Conservation (phyloP, 2,797 vertebrate species). For the Dromococcyx pavoninus region DNA sequence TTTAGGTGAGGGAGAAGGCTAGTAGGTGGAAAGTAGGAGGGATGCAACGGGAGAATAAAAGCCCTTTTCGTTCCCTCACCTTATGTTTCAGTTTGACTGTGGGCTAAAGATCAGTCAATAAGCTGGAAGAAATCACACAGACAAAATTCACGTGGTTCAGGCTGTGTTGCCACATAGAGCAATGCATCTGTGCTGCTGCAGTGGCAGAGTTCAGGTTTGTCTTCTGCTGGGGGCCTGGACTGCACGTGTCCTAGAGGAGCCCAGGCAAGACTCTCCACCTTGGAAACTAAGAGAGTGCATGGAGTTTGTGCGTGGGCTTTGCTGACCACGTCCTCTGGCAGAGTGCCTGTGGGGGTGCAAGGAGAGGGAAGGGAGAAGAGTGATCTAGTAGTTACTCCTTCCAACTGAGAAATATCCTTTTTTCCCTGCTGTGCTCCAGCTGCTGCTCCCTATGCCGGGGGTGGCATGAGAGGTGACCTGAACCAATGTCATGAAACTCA, state of each 20-base stretch:
- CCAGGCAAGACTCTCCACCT: neutral
- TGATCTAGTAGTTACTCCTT: neutral
- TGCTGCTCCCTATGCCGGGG: neutral
- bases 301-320: neutral
- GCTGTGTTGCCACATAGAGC: neutral
- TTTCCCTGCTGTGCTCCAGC: no score
- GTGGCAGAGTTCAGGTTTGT: neutral
- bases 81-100: neutral
- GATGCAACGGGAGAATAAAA: neutral
- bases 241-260: neutral
- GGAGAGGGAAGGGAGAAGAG: neutral
- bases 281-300: neutral
- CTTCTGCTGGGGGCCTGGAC: neutral
- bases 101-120: neutral
- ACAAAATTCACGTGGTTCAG: neutral
- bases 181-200: neutral
- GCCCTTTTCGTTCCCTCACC: neutral
- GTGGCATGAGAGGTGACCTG: neutral
- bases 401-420: neutral
- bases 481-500: accelerated
- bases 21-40: neutral
- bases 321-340: neutral
- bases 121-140: constrained; percentile 1
- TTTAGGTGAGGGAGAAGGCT: neutral
- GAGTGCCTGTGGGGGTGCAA: neutral